Evolutionary conservation across 2,888 invertebrate species (phyloP).

Genomic region (Julus scandinavius): DNA sequence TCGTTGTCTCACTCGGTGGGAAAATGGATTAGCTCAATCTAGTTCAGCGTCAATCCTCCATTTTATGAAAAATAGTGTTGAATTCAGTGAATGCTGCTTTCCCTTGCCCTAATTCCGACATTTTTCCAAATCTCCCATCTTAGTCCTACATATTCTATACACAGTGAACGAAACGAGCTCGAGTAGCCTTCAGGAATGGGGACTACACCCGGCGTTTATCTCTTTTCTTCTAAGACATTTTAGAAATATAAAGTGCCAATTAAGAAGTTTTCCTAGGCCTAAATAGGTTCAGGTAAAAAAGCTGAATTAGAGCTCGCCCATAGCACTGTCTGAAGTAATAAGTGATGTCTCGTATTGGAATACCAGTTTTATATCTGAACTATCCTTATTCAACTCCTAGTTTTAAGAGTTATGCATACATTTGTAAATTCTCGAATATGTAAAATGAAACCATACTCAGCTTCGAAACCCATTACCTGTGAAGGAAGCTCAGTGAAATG

Average conservation of each 20-base stretch:
- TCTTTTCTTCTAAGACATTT: slow-evolving; percentile 25
- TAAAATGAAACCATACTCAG: too few species aligned
- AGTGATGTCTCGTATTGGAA: neutral
- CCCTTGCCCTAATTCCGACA: neutral
- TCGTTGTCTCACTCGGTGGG: neutral
- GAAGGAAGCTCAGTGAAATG: too few species aligned
- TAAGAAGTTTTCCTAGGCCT: slow-evolving; percentile 17
- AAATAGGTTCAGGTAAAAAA: neutral
- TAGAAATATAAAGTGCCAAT: slow-evolving; percentile 29
- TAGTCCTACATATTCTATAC: slow-evolving; percentile 18
- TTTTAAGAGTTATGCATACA: too few species aligned
- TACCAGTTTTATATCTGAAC: too few species aligned
- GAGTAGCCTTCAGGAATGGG: slow-evolving; percentile 26
- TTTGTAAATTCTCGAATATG: too few species aligned
- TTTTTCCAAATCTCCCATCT: slow-evolving; percentile 14
- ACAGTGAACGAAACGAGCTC: neutral
- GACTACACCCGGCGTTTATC: slow-evolving; percentile 25
- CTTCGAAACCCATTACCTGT: too few species aligned
- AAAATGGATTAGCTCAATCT: neutral
- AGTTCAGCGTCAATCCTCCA: neutral
- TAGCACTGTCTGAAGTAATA: neutral
- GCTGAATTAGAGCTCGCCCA: neutral
- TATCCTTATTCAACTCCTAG: too few species aligned
- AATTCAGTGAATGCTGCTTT: slow-evolving; percentile 20
- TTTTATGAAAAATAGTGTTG: neutral